phyloP scores from a whole-genome alignment of 64 coral and sea anemone genomes.

The Acropora tenuis region DNA sequence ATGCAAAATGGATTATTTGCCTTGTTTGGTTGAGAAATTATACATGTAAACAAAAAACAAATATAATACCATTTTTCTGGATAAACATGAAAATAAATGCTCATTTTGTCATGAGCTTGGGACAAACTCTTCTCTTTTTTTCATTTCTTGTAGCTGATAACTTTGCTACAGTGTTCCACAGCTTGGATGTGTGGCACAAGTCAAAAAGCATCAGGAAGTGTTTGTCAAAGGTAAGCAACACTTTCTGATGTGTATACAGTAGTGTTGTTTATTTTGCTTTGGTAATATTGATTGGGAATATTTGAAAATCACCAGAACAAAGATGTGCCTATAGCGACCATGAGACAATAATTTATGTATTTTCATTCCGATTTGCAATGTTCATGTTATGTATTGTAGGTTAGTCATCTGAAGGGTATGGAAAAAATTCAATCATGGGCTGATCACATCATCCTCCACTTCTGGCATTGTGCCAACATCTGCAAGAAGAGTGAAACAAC shows the following conservation, averaged over 20 bases:
- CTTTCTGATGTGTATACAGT: not conserved
- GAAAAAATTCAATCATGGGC: slow-evolving; percentile 1
- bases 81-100: not conserved
- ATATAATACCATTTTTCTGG: not conserved
- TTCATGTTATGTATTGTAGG: not conserved
- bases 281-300: not conserved
- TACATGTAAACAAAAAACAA: not conserved
- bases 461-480: slow-evolving; percentile 1
- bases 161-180: slow-evolving; percentile 9
- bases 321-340: not conserved
- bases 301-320: not conserved
- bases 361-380: not conserved
- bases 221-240: not conserved
- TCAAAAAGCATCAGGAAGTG: slow-evolving; percentile 11
- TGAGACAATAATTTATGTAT: not conserved
- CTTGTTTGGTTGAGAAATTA: not conserved
- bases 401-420: not conserved
- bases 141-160: not conserved
- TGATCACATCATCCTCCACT: slow-evolving; percentile 11
- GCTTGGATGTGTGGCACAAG: slow-evolving; percentile 5
- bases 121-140: not conserved
- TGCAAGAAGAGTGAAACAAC: slow-evolving; percentile 8
- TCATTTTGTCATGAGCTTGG: not conserved
- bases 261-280: not conserved
- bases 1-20: not conserved